Base-by-base conservation (phyloP, 1,140 invertebrate species). In the Drosophila erecta region DNA sequence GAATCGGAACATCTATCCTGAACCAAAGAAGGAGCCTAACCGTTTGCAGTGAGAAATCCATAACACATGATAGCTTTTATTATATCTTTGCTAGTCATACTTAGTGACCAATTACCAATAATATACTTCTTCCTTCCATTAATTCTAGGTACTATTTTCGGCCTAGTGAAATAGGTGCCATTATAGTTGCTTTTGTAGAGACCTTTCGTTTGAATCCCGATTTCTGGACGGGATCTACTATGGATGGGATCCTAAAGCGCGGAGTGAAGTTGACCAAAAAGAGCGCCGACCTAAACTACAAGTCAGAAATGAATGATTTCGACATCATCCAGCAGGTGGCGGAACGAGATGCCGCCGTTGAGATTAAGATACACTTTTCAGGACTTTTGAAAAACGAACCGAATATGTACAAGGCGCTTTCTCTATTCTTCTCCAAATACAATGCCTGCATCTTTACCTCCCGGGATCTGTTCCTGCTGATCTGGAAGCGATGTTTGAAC, bases 401-500 rank as follows among this genome's bases (percentile, higher is more conserved):
- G 0, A 92, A 90, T 46, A 70, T 92, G n/a, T 90, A 71, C 14
- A 92, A 92, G 53, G 87, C 76, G 0, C 57, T 92, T 1, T 75
- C 79, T 10, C 53, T 92, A 14, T 91, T 70, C 73, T 92, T 92
- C 24, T 67, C 76, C 10, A 89, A 79, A 22, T 91, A 74, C 20
- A 91, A 90, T 41, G 90, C 91, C n/a, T 87, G 85, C 57, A 80
- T 92, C 0, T 72, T 92, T 3, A 64, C 67, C 0, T 81, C 84
- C 0, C 71, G 81, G 0, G 84, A 87, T 35, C 56, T 91, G n/a
- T 92, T 66, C 22, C 49, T 92, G 47, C 38, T 92, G 12, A 92
- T 92, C 27, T 92, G 91, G 89, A 92, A 92, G 49, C 85, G 86
- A 3, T 92, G 91, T 50, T 30, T 65, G 0, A 81, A 92, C 33